phyloP scores from a whole-genome alignment of 2,113 vertebrate species.

The Diphyllodes magnificus region DNA sequence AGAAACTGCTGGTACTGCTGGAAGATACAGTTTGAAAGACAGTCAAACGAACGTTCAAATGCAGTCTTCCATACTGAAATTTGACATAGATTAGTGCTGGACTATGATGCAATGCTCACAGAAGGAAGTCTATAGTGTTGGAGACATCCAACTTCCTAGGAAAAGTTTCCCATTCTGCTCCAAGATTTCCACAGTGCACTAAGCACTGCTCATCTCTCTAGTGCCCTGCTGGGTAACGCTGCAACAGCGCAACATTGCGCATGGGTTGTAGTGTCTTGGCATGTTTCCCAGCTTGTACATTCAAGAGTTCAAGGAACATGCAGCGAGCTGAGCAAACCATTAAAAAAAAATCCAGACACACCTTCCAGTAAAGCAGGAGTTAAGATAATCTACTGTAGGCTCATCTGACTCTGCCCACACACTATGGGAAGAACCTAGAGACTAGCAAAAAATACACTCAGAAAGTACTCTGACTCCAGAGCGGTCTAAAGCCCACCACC shows the following conservation, averaged over 20 bases:
- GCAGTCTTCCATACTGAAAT: background rate
- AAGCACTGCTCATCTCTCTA: background rate
- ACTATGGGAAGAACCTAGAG: background rate
- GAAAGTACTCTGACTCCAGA: background rate
- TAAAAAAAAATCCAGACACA: background rate
- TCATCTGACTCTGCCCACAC: background rate
- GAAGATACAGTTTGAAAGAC: background rate
- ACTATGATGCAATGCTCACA: background rate
- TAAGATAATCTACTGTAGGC: background rate
- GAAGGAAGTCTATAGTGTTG: background rate
- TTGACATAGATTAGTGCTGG: background rate
- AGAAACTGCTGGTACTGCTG: background rate
- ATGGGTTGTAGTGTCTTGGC: background rate
- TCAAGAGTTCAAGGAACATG: background rate
- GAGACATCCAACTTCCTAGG: fast-evolving
- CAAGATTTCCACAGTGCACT: background rate
- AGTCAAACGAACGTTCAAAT: background rate
- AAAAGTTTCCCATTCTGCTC: background rate
- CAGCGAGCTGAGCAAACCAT: fast-evolving
- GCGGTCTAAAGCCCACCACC: background rate
- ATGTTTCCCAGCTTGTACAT: background rate
- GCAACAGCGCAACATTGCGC: fast-evolving
- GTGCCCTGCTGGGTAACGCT: background rate
- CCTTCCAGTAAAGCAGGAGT: background rate
- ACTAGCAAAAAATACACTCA: background rate